Percentiles rank a stretch among this genome's conserved stretches.
Conservation (phyloP, 1,140 invertebrate species). For the Popillia japonica region DNA sequence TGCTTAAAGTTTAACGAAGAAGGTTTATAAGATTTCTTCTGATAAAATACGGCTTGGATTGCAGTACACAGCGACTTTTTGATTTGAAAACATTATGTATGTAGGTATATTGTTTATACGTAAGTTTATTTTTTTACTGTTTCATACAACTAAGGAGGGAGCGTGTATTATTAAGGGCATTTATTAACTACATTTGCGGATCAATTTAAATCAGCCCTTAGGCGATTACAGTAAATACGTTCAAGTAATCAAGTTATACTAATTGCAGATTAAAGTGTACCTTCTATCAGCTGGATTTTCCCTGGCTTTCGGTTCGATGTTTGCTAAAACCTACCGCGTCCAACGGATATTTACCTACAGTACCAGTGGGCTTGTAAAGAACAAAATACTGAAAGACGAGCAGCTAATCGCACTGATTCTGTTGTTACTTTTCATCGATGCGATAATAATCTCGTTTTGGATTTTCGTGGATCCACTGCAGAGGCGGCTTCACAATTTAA, state of each 20-base stretch:
- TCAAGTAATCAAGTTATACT: conserved; percentile 46
- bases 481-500: conserved; percentile 82
- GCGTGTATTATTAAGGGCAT: background rate
- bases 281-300: conserved; percentile 88
- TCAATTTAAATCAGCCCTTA: background rate
- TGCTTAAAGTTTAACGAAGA: too few species aligned
- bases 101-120: too few species aligned
- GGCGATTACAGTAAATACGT: background rate
- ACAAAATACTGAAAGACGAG: conserved; percentile 82
- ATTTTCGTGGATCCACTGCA: conserved; percentile 85
- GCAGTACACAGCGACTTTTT: too few species aligned
- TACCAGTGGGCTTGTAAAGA: conserved; percentile 61
- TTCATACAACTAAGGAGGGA: too few species aligned
- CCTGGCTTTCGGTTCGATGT: conserved; percentile 88
- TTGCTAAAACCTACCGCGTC: conserved; percentile 88
- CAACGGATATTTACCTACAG: conserved; percentile 81
- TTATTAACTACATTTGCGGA: background rate
- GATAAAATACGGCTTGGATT: too few species aligned
- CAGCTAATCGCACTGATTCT: conserved; percentile 83
- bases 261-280: conserved; percentile 81
- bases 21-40: too few species aligned
- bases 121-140: too few species aligned
- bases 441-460: conserved; percentile 81
- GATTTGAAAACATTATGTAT: too few species aligned
- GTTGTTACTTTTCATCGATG: conserved; percentile 79